phyloP scores from a whole-genome alignment of 1,140 invertebrate genomes.

The Eulimnadia texana region DNA sequence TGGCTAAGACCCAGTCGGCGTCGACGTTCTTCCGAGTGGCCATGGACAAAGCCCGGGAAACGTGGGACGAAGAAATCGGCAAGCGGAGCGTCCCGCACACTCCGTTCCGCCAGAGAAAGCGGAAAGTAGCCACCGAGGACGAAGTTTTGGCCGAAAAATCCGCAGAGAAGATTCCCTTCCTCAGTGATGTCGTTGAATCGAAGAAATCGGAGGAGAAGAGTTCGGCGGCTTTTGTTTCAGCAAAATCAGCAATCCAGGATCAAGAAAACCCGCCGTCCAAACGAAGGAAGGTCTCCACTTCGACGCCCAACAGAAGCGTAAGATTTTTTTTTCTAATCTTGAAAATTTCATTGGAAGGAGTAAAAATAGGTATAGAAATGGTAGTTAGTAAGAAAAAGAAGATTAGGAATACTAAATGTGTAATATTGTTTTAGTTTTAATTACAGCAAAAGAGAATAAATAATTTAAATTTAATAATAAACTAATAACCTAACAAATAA shows the following conservation, averaged over 20 bases:
- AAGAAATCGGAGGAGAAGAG: background rate
- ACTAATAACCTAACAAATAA: no score
- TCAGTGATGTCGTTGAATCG: background rate
- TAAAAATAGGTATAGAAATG: no score
- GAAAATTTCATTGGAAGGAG: no score
- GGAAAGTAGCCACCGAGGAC: background rate
- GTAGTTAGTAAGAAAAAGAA: no score
- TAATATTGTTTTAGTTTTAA: no score
- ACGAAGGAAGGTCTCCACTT: background rate
- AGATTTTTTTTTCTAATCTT: no score
- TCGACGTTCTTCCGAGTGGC: slow-evolving; percentile 16
- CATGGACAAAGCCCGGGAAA: slow-evolving; percentile 15
- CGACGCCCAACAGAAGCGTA: background rate
- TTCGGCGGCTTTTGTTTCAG: background rate
- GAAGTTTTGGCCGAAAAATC: background rate
- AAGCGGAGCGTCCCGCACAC: slow-evolving; percentile 2
- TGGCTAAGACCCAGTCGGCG: background rate
- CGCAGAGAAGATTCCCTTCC: background rate
- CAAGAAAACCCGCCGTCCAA: background rate
- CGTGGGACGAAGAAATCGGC: slow-evolving; percentile 11
- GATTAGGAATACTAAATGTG: no score
- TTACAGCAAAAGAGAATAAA: no score
- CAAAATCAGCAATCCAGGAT: background rate
- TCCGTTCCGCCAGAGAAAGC: slow-evolving; percentile 9
- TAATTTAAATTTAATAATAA: no score